Evolutionary conservation across 2,113 vertebrate species (phyloP), one percentile per base, ranked within the genome.

Genomic region (Haemorhous mexicanus): DNA sequence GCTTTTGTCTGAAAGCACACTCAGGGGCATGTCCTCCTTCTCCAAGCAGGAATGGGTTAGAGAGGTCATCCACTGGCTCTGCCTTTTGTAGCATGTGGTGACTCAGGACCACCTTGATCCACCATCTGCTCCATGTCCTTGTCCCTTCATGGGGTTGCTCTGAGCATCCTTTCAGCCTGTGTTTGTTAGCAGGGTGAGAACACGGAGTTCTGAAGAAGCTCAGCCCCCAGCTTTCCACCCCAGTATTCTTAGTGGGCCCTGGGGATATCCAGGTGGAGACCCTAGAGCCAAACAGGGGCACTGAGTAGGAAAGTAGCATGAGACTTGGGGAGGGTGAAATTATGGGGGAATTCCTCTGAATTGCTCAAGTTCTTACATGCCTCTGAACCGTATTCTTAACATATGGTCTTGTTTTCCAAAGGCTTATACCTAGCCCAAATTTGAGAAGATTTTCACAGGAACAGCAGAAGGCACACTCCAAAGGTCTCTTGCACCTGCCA

Each of bases 391-490:
- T 90, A 50, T 56, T 64, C 80, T 92, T 93, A 93, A 90, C 85
- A 93, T 90, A 95, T 92, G 92, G 88, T 90, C 68, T 77, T 86
- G 73, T 90, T 92, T 92, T 88, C 85, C 89, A 92, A 94, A 92
- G 68, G 32, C 59, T 92, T 77, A 69, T 86, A 97, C 90, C 95
- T 97, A 96, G 88, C 90, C 79, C 90, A 93, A 88, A 94, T 93
- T 70, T 84, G 86, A 88, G 92, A 93, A 90, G 93, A 86, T 93
- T 97, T 97, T 95, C 90, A 94, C 94, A 95, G 94, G 90, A 97
- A 95, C 94, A 93, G 88, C 95, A 97, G 90, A 93, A 95, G 96
- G 96, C 90, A 95, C 75, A 94, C 21, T 90, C 96, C 95, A 94
- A 96, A 96, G 90, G 88, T 84, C 85, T 86, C 82, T 70, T 49